A percentile compares a stretch with the other conserved stretches of the same genome.
Conservation (phyloP, 2,888 invertebrate genomes). For the Stenodera caucasica region DNA sequence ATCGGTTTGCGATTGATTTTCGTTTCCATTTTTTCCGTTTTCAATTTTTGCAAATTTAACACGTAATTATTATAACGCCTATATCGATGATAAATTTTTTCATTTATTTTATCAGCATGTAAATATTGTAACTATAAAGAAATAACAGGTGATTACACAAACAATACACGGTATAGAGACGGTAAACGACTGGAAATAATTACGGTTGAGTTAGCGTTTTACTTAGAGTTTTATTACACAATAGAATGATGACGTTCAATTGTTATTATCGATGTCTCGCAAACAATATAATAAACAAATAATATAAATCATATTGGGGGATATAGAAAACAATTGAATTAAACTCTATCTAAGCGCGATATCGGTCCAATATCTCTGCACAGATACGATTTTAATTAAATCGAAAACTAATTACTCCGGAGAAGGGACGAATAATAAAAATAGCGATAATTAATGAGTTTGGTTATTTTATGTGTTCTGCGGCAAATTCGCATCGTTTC, state of each 20-base stretch:
- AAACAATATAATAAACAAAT: not conserved
- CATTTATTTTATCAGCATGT: constrained; percentile 1
- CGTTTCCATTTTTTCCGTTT: constrained; percentile 15
- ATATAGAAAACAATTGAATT: no score
- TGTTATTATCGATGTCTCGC: constrained; percentile 4
- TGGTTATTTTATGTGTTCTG: no score
- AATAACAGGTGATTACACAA: constrained; percentile 18
- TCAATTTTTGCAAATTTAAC: no score
- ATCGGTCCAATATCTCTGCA: no score
- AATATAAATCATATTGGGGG: no score
- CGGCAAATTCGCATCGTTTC: no score
- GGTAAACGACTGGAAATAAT: constrained; percentile 12
- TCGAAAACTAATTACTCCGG: no score
- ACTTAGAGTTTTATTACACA: constrained; percentile 22
- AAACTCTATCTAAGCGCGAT: no score
- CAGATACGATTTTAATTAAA: no score
- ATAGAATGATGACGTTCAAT: constrained; percentile 36
- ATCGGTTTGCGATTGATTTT: constrained; percentile 54
- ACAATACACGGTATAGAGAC: constrained; percentile 16
- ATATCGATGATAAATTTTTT: constrained; percentile 14
- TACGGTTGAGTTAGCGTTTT: constrained; percentile 24
- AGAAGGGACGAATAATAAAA: no score
- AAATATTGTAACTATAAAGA: not conserved
- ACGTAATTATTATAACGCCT: no score
- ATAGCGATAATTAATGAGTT: no score